Conservation (phyloP, 2,113 vertebrate species). For the Hippopotamus amphibius region DNA sequence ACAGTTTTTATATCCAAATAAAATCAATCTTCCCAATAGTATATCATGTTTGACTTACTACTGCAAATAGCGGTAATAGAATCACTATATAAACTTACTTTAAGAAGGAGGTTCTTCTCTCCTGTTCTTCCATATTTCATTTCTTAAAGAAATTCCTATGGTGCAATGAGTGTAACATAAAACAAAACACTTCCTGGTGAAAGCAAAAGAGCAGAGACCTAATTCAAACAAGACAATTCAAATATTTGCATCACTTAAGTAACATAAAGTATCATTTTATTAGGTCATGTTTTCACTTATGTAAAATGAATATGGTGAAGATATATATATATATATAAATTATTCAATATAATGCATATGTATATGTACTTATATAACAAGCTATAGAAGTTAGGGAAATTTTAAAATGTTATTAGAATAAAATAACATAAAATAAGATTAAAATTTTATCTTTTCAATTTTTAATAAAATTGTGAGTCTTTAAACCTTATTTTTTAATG, state of each 20-base stretch:
- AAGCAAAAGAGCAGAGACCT: not conserved
- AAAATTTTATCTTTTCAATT: not conserved
- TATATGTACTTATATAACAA: not conserved
- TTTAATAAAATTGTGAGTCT: not conserved
- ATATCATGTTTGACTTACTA: not conserved
- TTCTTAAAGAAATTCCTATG: slow-evolving; percentile 11
- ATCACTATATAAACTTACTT: not conserved
- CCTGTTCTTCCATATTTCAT: not conserved
- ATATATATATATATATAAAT: not conserved
- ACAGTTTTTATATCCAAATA: slow-evolving; percentile 20
- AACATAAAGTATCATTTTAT: slow-evolving; percentile 17
- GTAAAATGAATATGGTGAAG: not conserved
- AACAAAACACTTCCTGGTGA: not conserved
- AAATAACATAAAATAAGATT: not conserved
- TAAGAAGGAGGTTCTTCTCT: not conserved
- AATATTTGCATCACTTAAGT: not conserved
- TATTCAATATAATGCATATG: not conserved
- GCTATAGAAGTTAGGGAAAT: not conserved
- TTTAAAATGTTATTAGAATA: not conserved
- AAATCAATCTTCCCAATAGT: not conserved
- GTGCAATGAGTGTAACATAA: not conserved
- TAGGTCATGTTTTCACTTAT: not conserved
- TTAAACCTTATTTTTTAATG: not conserved
- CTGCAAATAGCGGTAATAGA: not conserved
- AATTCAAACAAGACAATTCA: not conserved